Percentiles rank a stretch among this genome's conserved stretches.
phyloP scores from a whole-genome alignment of 2,113 vertebrate species.

The Hippopotamus amphibius region DNA sequence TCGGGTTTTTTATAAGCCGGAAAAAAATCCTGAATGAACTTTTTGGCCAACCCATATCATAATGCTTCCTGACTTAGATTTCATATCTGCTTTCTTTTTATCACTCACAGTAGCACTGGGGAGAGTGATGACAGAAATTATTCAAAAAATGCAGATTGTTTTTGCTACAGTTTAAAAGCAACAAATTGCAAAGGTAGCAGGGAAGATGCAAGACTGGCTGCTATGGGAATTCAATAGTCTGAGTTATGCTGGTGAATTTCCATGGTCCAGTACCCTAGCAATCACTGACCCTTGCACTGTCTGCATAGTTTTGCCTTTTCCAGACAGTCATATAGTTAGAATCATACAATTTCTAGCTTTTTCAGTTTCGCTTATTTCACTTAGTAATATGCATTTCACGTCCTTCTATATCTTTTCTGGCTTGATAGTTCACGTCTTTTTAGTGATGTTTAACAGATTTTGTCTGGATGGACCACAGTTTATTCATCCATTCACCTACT shows the following conservation, averaged over 20 bases:
- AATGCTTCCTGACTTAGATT: neutral
- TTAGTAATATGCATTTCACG: neutral
- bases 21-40: too few relatives aligned
- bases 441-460: neutral
- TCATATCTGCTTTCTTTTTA: neutral
- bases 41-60: neutral
- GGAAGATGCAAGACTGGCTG: too few relatives aligned
- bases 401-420: neutral
- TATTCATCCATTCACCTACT: neutral
- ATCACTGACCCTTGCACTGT: neutral
- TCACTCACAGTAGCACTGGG: neutral
- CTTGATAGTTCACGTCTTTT: neutral
- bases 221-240: neutral
- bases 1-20: too few relatives aligned
- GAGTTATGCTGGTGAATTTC: neutral
- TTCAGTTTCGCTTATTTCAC: neutral
- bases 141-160: neutral
- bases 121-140: neutral
- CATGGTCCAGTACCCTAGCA: neutral
- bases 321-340: neutral
- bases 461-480: neutral
- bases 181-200: neutral
- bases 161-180: neutral
- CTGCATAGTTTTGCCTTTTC: neutral
- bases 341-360: neutral